Percentiles rank a stretch among this genome's conserved stretches.
These are phyloP conservation scores for Euthynnus affinis DNA, from an alignment of 2,797 vertebrate genomes.

Conservation along the genomic window DNA sequence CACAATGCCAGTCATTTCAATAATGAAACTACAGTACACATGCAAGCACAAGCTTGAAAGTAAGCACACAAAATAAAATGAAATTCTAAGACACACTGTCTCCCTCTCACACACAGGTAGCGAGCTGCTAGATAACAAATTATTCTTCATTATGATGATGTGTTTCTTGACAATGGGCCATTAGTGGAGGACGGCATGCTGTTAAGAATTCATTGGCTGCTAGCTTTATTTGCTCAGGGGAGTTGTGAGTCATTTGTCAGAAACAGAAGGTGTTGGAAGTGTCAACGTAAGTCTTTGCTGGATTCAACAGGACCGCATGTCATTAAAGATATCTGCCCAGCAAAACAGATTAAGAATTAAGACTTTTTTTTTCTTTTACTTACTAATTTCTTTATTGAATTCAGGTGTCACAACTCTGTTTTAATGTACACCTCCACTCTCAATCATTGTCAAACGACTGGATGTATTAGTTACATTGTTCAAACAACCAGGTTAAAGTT, in stretches of 20 bases:
- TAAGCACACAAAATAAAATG: background rate
- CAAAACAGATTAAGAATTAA: background rate
- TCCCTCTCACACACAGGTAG: slow-evolving; percentile 20
- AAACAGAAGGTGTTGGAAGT: slow-evolving; percentile 36
- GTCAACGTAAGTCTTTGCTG: slow-evolving; percentile 1
- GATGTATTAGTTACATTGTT: too few relatives aligned
- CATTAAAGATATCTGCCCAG: background rate
- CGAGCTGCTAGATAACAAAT: slow-evolving; percentile 48
- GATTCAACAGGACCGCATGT: background rate
- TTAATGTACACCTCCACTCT: background rate
- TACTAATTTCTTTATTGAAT: too few relatives aligned
- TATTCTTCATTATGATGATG: slow-evolving; percentile 65
- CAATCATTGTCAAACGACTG: background rate
- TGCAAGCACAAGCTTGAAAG: background rate
- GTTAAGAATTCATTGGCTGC: slow-evolving; percentile 63
- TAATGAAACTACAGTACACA: slow-evolving; percentile 29
- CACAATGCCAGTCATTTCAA: slow-evolving; percentile 3
- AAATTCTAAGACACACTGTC: background rate
- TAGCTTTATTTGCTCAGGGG: slow-evolving; percentile 52
- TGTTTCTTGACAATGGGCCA: slow-evolving; percentile 61
- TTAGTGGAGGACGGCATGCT: slow-evolving; percentile 56
- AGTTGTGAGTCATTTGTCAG: slow-evolving; percentile 57
- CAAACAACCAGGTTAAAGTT: background rate
- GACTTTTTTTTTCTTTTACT: too few relatives aligned
- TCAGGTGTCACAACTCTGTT: background rate